Evolutionary conservation across 2,113 vertebrate species (phyloP).

Genomic region (Ranitomeya imitator): DNA sequence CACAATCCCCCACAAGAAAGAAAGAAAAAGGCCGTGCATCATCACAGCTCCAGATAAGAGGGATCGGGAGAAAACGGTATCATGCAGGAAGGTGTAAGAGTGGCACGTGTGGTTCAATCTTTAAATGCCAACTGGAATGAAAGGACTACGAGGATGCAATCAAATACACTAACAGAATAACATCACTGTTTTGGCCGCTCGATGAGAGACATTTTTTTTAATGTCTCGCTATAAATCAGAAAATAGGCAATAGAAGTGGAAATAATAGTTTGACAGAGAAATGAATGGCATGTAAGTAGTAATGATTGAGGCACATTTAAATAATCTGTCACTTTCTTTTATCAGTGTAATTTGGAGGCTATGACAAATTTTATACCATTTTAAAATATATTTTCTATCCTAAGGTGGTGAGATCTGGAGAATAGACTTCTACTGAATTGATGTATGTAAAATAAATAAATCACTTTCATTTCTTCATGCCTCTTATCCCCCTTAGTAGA

Average conservation of each 20-base stretch:
- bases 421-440: constrained; percentile 32
- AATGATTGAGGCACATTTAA: constrained; percentile 51
- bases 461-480: constrained; percentile 27
- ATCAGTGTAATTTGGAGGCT: constrained; percentile 35
- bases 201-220: constrained; percentile 63
- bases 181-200: constrained; percentile 63
- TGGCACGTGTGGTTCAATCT: constrained; percentile 77
- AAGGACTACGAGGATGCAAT: constrained; percentile 77
- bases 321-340: constrained; percentile 54
- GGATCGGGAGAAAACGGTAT: constrained; percentile 76
- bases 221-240: constrained; percentile 71
- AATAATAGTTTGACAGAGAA: constrained; percentile 52
- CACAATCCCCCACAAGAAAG: constrained; percentile 84
- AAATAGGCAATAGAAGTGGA: constrained; percentile 57
- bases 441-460: constrained; percentile 44
- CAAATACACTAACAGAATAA: constrained; percentile 72
- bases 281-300: constrained; percentile 50
- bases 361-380: constrained; percentile 52
- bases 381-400: constrained; percentile 47
- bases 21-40: constrained; percentile 78
- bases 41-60: constrained; percentile 84
- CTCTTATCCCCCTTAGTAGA: constrained; percentile 17
- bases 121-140: constrained; percentile 83
- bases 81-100: constrained; percentile 74
- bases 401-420: constrained; percentile 16